Percentiles rank a stretch among this genome's conserved stretches.
These are phyloP conservation scores for Lepidurus couesii DNA, from an alignment of 1,140 invertebrate species.

Conservation along the genomic window DNA sequence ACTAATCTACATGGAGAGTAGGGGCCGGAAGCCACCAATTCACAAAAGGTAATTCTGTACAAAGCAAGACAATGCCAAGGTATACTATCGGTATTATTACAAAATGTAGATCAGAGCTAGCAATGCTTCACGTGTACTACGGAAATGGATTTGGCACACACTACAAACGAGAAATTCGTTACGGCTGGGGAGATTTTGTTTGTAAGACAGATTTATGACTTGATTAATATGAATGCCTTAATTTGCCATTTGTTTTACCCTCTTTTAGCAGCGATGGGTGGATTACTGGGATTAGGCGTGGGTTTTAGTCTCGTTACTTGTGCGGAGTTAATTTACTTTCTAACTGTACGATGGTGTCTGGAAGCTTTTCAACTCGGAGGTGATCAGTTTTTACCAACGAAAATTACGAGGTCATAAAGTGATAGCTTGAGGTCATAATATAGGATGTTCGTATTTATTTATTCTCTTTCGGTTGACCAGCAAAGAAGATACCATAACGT, in stretches of 20 bases:
- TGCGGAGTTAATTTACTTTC: conserved; percentile 31
- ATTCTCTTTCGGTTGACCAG: too few relatives aligned
- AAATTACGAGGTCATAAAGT: too few relatives aligned
- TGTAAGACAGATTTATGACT: conserved; percentile 23
- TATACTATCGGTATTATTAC: background rate
- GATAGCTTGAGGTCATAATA: too few relatives aligned
- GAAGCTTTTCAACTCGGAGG: background rate
- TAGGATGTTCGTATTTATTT: too few relatives aligned
- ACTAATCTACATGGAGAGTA: background rate
- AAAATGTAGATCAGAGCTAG: conserved; percentile 24
- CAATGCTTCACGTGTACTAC: conserved; percentile 31
- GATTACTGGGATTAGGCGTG: conserved; percentile 34
- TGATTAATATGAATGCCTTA: too few relatives aligned
- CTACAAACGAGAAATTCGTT: conserved; percentile 31
- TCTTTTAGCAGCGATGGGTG: conserved; percentile 36
- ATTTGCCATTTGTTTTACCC: too few relatives aligned
- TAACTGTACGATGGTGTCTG: conserved; percentile 4
- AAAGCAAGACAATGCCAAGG: background rate
- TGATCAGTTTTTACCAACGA: too few relatives aligned
- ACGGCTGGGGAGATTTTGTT: conserved; percentile 26
- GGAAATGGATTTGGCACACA: conserved; percentile 2
- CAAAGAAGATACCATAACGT: too few relatives aligned
- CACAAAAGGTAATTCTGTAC: background rate
- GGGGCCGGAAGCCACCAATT: background rate
- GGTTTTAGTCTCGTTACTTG: conserved; percentile 32